These are phyloP conservation scores for Phyllotreta striolata DNA, from an alignment of 2,888 invertebrate genomes.

Conservation along the genomic window DNA sequence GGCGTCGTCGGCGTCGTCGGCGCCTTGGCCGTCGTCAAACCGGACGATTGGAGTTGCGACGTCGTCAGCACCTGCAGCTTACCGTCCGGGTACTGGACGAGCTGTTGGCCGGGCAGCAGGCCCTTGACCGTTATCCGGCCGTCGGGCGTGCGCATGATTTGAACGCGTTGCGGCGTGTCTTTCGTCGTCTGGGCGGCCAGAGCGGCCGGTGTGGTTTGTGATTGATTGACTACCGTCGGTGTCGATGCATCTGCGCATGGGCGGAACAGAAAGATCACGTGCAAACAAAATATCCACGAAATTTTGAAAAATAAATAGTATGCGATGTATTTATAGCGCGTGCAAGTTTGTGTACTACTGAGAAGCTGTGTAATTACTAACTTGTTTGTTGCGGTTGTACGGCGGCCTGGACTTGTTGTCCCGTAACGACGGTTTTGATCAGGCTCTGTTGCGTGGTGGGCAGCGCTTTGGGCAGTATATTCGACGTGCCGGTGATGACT, in stretches of 20 bases:
- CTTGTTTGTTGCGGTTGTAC: slow-evolving; percentile 61
- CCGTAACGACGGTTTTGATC: slow-evolving; percentile 60
- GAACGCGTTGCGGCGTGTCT: slow-evolving; percentile 76
- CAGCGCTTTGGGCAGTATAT: slow-evolving; percentile 64
- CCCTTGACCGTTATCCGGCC: slow-evolving; percentile 93
- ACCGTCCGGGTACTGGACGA: slow-evolving; percentile 93
- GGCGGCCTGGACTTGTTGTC: slow-evolving; percentile 53
- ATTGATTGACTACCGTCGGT: slow-evolving; percentile 18
- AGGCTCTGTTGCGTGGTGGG: slow-evolving; percentile 60
- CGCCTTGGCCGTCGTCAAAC: slow-evolving; percentile 58
- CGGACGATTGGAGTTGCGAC: slow-evolving; percentile 64
- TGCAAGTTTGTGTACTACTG: too few species aligned
- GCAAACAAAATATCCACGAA: slow-evolving; percentile 18
- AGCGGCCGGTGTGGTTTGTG: slow-evolving; percentile 28
- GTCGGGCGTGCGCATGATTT: slow-evolving; percentile 89
- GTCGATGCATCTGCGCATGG: slow-evolving; percentile 38
- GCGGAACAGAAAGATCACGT: slow-evolving; percentile 19
- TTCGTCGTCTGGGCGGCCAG: slow-evolving; percentile 47
- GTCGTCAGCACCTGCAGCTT: slow-evolving; percentile 85
- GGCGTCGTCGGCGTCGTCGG: slow-evolving; percentile 57
- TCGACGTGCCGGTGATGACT: slow-evolving; percentile 68
- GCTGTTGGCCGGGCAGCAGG: slow-evolving; percentile 89
- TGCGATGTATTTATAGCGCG: too few species aligned
- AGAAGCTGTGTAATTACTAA: too few species aligned
- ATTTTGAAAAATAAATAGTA: slow-evolving; percentile 17